Conservation (phyloP, 2,888 invertebrate genomes). For the Meteorus cinctellus region DNA sequence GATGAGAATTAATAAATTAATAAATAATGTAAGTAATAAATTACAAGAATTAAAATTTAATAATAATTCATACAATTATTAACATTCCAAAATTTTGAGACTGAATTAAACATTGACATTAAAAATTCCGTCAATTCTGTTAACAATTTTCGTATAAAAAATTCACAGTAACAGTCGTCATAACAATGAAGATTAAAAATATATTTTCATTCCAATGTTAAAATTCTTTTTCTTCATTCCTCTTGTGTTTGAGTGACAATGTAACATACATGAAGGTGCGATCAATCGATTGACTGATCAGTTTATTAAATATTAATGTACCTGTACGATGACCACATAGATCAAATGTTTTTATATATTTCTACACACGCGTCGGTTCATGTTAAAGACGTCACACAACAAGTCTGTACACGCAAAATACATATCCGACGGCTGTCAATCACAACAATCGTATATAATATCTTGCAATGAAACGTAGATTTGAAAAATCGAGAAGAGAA, state of each 20-base stretch:
- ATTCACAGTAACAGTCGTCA: too few relatives aligned
- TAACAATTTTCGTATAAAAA: too few relatives aligned
- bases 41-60: too few relatives aligned
- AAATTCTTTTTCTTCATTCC: not conserved
- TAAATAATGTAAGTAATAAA: not conserved
- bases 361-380: not conserved
- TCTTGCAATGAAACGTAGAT: not conserved
- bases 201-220: not conserved
- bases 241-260: not conserved
- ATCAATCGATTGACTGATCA: constrained; percentile 1
- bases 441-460: constrained; percentile 9
- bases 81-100: too few relatives aligned
- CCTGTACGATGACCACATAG: not conserved
- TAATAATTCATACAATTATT: too few relatives aligned
- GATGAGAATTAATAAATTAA: not conserved
- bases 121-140: not conserved
- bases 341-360: not conserved
- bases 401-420: not conserved
- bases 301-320: constrained; percentile 10
- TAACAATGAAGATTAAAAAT: not conserved
- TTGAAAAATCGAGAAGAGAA: not conserved
- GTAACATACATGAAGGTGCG: not conserved
- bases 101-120: too few relatives aligned
- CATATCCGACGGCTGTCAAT: constrained; percentile 1
- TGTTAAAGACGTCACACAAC: not conserved